Evolutionary conservation across 2,797 vertebrate genomes (phyloP).

Genomic region (Ibycter americanus): DNA sequence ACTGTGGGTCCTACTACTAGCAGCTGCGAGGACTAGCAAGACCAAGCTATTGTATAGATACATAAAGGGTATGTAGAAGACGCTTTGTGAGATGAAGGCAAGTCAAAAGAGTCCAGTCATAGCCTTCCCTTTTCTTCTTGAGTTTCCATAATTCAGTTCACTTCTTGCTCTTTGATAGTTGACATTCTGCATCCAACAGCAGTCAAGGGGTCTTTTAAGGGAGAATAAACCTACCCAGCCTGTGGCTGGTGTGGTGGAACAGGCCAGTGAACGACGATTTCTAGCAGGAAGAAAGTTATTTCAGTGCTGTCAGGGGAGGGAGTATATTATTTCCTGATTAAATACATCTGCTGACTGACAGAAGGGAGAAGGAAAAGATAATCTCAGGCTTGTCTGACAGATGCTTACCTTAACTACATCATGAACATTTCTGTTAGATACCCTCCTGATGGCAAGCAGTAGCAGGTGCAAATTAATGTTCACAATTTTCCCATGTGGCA

Average conservation of each 20-base stretch:
- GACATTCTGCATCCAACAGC: not conserved
- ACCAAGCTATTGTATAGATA: not conserved
- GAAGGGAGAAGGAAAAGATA: not conserved
- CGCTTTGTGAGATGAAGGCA: not conserved
- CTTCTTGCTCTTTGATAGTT: conserved; percentile 7
- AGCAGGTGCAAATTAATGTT: not conserved
- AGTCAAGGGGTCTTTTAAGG: not conserved
- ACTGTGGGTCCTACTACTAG: not conserved
- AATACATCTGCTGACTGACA: not conserved
- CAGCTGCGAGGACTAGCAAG: not conserved
- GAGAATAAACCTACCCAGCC: not conserved
- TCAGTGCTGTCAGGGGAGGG: not conserved
- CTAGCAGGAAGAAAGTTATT: not conserved
- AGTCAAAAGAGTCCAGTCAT: not conserved
- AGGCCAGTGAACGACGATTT: not conserved
- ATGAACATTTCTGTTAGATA: not conserved
- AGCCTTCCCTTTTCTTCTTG: not conserved
- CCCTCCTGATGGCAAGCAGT: not conserved
- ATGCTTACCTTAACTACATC: not conserved
- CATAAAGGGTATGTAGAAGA: not conserved
- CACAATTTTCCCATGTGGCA: not conserved
- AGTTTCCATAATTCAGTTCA: not conserved
- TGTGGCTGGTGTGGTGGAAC: not conserved
- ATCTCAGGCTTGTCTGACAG: not conserved
- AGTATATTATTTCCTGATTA: not conserved